These are phyloP conservation scores for Poecile montanus DNA, from an alignment of 2,797 vertebrate species.

Conservation along the genomic window DNA sequence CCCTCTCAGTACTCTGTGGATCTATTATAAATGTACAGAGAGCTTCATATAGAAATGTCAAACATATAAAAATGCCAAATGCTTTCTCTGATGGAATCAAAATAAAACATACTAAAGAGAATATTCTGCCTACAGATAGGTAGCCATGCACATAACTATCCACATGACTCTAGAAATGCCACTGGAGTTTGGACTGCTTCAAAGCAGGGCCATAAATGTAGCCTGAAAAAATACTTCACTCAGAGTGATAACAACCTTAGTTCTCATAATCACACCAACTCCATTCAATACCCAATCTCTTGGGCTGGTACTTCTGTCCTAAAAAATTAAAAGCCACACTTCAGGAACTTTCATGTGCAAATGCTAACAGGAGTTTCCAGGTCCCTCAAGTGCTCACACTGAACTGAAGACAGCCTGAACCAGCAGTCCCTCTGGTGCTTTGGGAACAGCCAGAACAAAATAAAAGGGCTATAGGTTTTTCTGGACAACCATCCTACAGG, in stretches of 20 bases:
- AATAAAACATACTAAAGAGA: background rate
- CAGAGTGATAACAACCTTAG: background rate
- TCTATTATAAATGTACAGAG: background rate
- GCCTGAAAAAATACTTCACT: background rate
- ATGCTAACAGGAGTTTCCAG: background rate
- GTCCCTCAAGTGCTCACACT: rapidly evolving
- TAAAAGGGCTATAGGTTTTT: background rate
- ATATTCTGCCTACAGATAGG: background rate
- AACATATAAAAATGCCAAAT: background rate
- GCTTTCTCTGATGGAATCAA: background rate
- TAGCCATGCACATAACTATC: background rate
- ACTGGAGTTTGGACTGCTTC: background rate
- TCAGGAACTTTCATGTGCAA: background rate
- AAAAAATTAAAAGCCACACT: background rate
- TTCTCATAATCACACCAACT: background rate
- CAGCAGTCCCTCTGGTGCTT: background rate
- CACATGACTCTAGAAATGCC: background rate
- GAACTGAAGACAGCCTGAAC: background rate
- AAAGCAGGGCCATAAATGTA: background rate
- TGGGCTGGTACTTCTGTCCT: background rate
- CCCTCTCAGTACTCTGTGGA: background rate
- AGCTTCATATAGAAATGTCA: background rate
- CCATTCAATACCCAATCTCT: background rate
- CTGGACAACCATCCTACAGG: background rate
- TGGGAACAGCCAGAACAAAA: background rate